Evolutionary conservation across 2,888 invertebrate genomes (phyloP), one percentile per base, ranked within the genome.

Genomic region (Selenia dentaria): DNA sequence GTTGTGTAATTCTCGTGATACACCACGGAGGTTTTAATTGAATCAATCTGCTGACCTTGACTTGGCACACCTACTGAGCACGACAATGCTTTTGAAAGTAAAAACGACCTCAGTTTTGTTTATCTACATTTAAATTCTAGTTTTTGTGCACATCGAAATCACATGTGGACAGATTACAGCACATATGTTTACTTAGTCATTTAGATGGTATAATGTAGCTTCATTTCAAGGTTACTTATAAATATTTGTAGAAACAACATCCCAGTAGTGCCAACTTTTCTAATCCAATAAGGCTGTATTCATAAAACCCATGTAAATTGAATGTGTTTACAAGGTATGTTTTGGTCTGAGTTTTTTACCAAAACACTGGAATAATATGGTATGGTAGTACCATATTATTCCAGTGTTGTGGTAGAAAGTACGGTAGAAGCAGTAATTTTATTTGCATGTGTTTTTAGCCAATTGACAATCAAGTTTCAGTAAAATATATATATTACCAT

Each of bases 181-280:
- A 41, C 26, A 22, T 20, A 32, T 44, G 31, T 46, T 44, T 51
- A 40, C 37, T 26, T 50, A 18, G 4, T 18, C 6, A 22, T 22
- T 44, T 39, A 28, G 44, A 33, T 29, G 16, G 4, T 2, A 16
- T 16, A 37, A 42, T 32, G 28, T 12, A 16, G 39, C 42, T 31
- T 37, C n/a, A n/a, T n/a, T n/a, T n/a, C 53, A 56, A 56, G 56
- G 56, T 48, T 29, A 18, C 14, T 48, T 29, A 18, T 13, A 1
- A 8, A 12, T 37, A 27, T 20, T n/a, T 39, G 27, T 20, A 24
- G n/a, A 28, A 28, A 25, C 25, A 12, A 39, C 18, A 33, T 11
- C n/a, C n/a, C 27, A 38, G 10, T 36, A 40, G 13, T 47, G 32
- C 48, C 53, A 53, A 44, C 39, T 10, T 39, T 16, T 25, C 37